phyloP scores from a whole-genome alignment of 1,140 invertebrate species.

The Coenobita brevimanus region DNA sequence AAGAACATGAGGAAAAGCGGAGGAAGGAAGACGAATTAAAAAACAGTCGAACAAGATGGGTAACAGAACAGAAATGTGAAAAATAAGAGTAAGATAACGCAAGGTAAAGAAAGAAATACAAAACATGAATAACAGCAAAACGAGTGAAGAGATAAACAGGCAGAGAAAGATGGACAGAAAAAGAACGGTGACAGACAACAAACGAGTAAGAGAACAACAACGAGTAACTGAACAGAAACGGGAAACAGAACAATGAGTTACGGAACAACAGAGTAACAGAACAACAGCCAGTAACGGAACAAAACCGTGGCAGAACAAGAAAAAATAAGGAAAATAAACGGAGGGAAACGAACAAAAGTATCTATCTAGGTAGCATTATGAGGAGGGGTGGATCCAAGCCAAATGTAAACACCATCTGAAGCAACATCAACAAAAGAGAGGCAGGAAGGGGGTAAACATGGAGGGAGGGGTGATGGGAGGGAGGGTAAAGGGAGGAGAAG shows the following conservation, averaged over 20 bases:
- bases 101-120: background rate
- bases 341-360: background rate
- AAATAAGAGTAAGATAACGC: background rate
- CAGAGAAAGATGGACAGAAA: background rate
- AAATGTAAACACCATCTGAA: no score
- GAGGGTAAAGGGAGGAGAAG: no score
- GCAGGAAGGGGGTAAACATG: no score
- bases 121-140: background rate
- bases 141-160: background rate
- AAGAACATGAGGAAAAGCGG: background rate
- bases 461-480: no score
- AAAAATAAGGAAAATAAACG: background rate
- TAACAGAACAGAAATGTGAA: background rate
- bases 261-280: background rate
- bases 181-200: no score
- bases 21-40: background rate
- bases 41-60: background rate
- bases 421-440: no score
- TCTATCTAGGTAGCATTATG: no score
- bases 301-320: background rate
- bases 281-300: no score
- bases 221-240: no score
- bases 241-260: background rate
- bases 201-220: no score
- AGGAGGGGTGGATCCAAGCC: no score